Conservation (phyloP, 64 coral and sea anemone genomes). For the Trachythela sp. region DNA sequence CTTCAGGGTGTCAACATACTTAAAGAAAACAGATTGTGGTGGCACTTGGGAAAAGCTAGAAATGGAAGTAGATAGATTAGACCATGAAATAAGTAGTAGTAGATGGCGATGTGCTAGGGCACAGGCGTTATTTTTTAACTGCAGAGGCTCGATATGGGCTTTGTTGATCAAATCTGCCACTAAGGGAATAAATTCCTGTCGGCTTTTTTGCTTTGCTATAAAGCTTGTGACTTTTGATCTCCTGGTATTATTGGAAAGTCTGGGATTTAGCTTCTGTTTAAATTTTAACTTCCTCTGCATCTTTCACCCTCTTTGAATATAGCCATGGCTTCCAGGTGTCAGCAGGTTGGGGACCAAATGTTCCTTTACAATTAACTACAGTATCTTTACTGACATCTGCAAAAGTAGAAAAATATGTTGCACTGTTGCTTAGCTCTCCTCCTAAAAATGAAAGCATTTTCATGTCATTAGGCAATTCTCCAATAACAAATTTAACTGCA, state of each 20-base stretch:
- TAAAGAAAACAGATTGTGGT: constrained; percentile 30
- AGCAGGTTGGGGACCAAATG: background rate
- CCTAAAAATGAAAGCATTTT: constrained; percentile 20
- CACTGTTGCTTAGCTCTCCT: background rate
- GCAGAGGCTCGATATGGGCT: constrained; percentile 50
- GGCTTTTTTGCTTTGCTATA: constrained; percentile 26
- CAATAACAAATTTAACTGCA: constrained; percentile 1
- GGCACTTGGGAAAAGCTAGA: constrained; percentile 43
- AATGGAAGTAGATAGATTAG: background rate
- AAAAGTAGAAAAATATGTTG: background rate
- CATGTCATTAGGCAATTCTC: constrained; percentile 5
- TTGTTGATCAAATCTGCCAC: constrained; percentile 60
- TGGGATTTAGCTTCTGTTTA: constrained; percentile 31
- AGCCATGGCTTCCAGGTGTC: constrained; percentile 41
- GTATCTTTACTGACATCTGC: background rate
- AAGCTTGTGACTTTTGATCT: constrained; percentile 44
- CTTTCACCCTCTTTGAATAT: constrained; percentile 37
- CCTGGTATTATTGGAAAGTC: background rate
- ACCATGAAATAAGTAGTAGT: constrained; percentile 50
- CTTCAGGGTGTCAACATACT: constrained; percentile 43
- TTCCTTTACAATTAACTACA: background rate
- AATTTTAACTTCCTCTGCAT: constrained; percentile 50
- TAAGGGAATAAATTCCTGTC: constrained; percentile 65
- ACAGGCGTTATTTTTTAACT: constrained; percentile 58
- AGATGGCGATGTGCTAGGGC: constrained; percentile 41